These are phyloP conservation scores for Acanthoscelides obtectus DNA, from an alignment of 2,888 invertebrate species.

Conservation along the genomic window DNA sequence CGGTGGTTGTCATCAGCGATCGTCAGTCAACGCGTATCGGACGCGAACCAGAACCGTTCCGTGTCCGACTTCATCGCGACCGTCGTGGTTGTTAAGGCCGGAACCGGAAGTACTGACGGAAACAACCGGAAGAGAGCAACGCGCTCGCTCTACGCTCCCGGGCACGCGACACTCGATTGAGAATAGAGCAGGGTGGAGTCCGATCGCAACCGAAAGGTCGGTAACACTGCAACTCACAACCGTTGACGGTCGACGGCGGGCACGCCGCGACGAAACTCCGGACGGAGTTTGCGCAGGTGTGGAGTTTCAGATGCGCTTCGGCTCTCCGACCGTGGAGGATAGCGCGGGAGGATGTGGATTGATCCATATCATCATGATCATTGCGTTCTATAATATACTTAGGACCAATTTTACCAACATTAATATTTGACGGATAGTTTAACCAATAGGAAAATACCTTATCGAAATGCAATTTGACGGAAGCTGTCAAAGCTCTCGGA, in stretches of 20 bases:
- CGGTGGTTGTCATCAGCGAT: too few relatives aligned
- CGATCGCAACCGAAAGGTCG: constrained; percentile 9
- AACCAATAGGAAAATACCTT: too few relatives aligned
- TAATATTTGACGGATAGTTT: too few relatives aligned
- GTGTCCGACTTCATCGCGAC: not conserved
- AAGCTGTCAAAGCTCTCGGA: too few relatives aligned
- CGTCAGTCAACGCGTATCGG: not conserved
- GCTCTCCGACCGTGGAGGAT: not conserved
- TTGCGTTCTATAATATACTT: too few relatives aligned
- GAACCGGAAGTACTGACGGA: not conserved
- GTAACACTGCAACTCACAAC: constrained; percentile 8
- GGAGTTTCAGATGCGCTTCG: not conserved
- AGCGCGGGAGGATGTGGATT: not conserved
- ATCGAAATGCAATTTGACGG: too few relatives aligned
- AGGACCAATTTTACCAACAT: too few relatives aligned
- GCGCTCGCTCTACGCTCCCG: not conserved
- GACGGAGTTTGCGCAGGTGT: not conserved
- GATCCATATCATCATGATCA: too few relatives aligned
- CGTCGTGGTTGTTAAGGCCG: too few relatives aligned
- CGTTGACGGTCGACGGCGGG: not conserved
- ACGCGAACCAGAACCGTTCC: not conserved
- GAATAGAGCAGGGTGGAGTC: not conserved
- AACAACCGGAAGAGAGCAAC: not conserved
- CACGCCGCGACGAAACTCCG: not conserved
- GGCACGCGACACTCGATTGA: not conserved